These are phyloP conservation scores for Carcina quercana DNA, from an alignment of 2,888 invertebrate species.

Conservation along the genomic window DNA sequence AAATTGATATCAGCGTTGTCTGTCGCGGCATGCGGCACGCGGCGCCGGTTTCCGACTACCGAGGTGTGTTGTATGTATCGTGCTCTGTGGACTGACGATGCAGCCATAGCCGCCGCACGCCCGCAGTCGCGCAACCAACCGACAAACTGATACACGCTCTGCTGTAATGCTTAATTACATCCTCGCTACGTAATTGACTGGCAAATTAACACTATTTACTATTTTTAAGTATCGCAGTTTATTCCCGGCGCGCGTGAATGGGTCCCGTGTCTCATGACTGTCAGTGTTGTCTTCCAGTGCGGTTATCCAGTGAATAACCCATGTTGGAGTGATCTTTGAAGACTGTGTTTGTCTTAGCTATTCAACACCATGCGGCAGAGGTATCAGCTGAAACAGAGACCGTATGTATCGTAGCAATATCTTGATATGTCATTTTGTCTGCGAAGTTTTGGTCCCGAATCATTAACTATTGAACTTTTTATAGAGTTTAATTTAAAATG, in stretches of 20 bases:
- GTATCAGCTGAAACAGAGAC: slow-evolving; percentile 66
- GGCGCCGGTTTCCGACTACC: slow-evolving; percentile 13
- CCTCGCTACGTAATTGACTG: slow-evolving; percentile 53
- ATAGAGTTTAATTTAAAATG: too few species aligned
- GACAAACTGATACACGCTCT: slow-evolving; percentile 66
- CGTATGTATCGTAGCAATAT: slow-evolving; percentile 60
- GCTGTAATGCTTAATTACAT: slow-evolving; percentile 62
- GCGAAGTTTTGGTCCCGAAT: too few species aligned
- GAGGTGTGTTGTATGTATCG: slow-evolving; percentile 36
- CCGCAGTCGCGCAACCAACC: slow-evolving; percentile 66
- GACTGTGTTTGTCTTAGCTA: slow-evolving; percentile 32
- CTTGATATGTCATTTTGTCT: too few species aligned
- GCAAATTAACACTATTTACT: slow-evolving; percentile 48
- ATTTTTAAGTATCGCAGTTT: slow-evolving; percentile 36
- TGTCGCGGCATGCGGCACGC: slow-evolving; percentile 24
- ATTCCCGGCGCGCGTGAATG: slow-evolving; percentile 25
- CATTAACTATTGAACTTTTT: too few species aligned
- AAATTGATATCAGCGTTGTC: slow-evolving; percentile 62
- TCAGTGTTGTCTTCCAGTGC: slow-evolving; percentile 34
- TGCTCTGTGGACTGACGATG: slow-evolving; percentile 20
- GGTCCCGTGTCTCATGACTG: slow-evolving; percentile 28
- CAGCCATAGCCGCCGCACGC: slow-evolving; percentile 26
- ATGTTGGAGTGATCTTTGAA: slow-evolving; percentile 44
- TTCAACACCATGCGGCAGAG: slow-evolving; percentile 57
- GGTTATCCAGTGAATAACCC: slow-evolving; percentile 45